Conservation (phyloP, 2,113 vertebrate species). For the Neopipo cinnamomea region DNA sequence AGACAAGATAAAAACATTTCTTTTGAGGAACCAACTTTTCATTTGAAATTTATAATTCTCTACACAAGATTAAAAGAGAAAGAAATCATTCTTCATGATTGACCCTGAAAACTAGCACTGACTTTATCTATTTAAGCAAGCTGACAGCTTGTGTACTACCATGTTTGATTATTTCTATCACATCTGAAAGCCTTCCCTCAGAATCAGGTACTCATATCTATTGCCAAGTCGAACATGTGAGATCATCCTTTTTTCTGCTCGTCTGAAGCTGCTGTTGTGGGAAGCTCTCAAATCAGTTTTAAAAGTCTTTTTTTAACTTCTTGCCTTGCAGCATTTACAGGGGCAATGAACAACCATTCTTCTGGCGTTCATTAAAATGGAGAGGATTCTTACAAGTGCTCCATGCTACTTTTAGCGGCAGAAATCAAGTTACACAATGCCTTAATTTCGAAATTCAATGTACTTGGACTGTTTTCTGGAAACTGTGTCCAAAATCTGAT, state of each 20-base stretch:
- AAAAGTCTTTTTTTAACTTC: background rate
- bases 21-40: background rate
- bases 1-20: background rate
- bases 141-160: background rate
- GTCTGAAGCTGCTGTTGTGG: background rate
- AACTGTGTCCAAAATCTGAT: background rate
- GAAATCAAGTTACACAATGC: background rate
- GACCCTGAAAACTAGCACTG: background rate
- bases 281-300: background rate
- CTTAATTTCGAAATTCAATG: conserved; percentile 1
- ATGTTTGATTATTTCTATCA: background rate
- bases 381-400: background rate
- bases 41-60: background rate
- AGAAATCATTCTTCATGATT: background rate
- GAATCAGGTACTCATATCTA: background rate
- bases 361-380: background rate
- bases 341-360: background rate
- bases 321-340: background rate
- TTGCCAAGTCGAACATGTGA: background rate
- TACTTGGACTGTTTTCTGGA: background rate
- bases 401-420: background rate
- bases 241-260: background rate
- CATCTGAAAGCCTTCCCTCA: background rate
- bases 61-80: background rate
- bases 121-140: background rate